These are phyloP conservation scores for Acrobasis consociella DNA, from an alignment of 2,888 invertebrate species.

Conservation along the genomic window DNA sequence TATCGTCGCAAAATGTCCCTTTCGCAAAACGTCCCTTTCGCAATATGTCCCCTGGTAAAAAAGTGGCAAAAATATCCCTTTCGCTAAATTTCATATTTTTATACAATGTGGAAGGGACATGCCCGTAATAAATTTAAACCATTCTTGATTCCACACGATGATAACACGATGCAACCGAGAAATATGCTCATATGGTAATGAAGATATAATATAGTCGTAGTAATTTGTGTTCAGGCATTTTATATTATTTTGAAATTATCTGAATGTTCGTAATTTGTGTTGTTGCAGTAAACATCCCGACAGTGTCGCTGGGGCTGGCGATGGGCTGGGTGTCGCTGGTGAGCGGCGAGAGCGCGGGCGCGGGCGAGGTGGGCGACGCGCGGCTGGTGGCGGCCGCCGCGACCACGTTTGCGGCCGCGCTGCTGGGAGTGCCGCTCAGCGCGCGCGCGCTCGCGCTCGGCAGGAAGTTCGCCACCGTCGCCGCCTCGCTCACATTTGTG, in stretches of 20 bases:
- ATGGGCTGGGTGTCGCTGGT: conserved; percentile 68
- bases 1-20: too few relatives aligned
- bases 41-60: too few relatives aligned
- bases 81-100: too few relatives aligned
- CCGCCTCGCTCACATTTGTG: conserved; percentile 53
- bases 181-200: too few relatives aligned
- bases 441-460: conserved; percentile 52
- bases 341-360: conserved; percentile 44
- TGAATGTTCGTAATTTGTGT: neutral
- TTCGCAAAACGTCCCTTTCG: too few relatives aligned
- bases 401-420: conserved; percentile 47
- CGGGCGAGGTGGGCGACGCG: conserved; percentile 25
- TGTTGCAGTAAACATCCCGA: conserved; percentile 60
- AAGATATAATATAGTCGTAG: too few relatives aligned
- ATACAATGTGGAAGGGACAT: too few relatives aligned
- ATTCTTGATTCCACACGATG: too few relatives aligned
- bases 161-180: too few relatives aligned
- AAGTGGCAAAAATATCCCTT: too few relatives aligned
- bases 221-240: too few relatives aligned
- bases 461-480: conserved; percentile 54
- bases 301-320: conserved; percentile 61
- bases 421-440: conserved; percentile 57
- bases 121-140: too few relatives aligned
- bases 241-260: neutral
- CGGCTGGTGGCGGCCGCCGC: conserved; percentile 46